Base-by-base conservation (phyloP, 2,113 vertebrate species). In the Sardina pilchardus region DNA sequence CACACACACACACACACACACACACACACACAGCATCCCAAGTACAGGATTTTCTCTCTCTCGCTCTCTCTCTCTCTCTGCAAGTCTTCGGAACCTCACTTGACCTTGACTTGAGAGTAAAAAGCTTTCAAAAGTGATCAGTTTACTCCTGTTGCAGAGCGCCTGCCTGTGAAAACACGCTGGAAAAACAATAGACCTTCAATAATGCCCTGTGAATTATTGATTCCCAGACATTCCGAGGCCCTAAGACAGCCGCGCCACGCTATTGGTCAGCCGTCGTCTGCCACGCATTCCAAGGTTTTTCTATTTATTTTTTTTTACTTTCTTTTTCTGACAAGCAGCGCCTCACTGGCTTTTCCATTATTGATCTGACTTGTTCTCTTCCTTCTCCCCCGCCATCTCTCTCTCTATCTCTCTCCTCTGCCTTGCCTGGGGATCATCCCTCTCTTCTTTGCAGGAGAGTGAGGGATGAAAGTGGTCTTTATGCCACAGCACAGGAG, bases 161-260 rank as follows among this genome's bases (percentile, higher is more conserved):
- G 12, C 9, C 26, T 34, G 12, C 14, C 48, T 14, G 34, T 9
- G 14, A 78, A 78, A 78, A 36, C 71, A 16, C 91, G 71, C 85
- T 17, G 30, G 30, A 67, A 89, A 90, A 91, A 80, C 81, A 88
- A 84, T 53, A 82, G 83, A 10, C 71, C 88, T 91, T 89, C 89
- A 87, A 89, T 86, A 90, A 86, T 30, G 67, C 53, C 83, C 87
- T 89, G 14, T 78, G 88, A 91, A 92, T 92, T 89, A 92, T 94
- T 92, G 88, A 93, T 85, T 84, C 84, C 80, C 56, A 12, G 12
- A 81, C 85, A 82, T 67, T 84, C 80, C 84, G 71, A 88, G 86
- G 85, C 86, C 85, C 85, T 43, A 5, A 19, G 63, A 86, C 91
- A 86, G 19, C 71, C 34, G 34, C 9, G 12, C 26, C 12, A 12